phyloP scores from a whole-genome alignment of 2,113 vertebrate species.

The Blennius ocellaris region DNA sequence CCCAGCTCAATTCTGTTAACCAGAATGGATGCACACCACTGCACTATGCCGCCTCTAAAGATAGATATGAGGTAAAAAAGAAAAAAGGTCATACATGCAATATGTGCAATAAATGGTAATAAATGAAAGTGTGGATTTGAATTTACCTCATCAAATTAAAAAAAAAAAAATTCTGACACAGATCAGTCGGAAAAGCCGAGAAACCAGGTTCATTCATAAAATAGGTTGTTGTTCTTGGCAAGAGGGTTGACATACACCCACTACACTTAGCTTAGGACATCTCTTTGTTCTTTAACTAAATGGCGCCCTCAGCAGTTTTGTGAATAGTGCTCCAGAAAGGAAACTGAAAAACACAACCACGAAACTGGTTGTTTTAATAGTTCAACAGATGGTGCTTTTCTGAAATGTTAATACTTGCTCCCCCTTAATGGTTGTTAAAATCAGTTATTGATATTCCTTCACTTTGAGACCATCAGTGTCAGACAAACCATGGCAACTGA shows the following conservation, averaged over 20 bases:
- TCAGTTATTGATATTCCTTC: too few relatives aligned
- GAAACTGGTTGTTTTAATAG: too few relatives aligned
- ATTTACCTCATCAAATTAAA: neutral
- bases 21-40: constrained; percentile 95
- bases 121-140: neutral
- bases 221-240: neutral
- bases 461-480: too few relatives aligned
- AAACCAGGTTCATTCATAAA: neutral
- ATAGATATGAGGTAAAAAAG: constrained; percentile 89
- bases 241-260: neutral
- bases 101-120: neutral
- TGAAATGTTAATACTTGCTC: too few relatives aligned
- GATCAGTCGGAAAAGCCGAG: neutral
- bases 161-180: neutral
- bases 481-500: too few relatives aligned
- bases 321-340: neutral
- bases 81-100: too few relatives aligned
- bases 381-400: neutral
- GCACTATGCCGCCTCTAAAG: constrained; percentile 97
- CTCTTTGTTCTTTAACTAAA: neutral
- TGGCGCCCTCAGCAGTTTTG: neutral
- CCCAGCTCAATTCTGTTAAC: constrained; percentile 92
- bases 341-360: too few relatives aligned
- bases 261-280: neutral
- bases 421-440: too few relatives aligned